Base-by-base conservation (phyloP, 2,888 invertebrate species). In the Leptogaster cylindrica region DNA sequence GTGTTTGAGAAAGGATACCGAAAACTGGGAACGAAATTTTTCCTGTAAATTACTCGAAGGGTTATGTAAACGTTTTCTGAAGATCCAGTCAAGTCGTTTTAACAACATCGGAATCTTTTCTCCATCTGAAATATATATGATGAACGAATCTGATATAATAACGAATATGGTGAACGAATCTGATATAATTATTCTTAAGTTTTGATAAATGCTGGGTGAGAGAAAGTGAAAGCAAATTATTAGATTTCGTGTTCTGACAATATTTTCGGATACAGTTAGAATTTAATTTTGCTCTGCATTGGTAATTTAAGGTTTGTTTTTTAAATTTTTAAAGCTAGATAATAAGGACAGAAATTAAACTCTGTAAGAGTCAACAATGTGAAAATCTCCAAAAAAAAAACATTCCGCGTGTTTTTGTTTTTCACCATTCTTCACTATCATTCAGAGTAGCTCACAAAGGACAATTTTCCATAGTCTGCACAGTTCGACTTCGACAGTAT, bases 401-500 rank as follows among this genome's bases (percentile, higher is more conserved):
- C n/a, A n/a, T n/a, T n/a, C n/a, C n/a, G n/a, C n/a, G n/a, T 27
- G 27, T 50, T 50, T 50, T 25, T n/a, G n/a, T n/a, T n/a, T n/a
- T n/a, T n/a, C n/a, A n/a, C n/a, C n/a, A n/a, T 50, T 27, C 27
- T 50, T 25, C n/a, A 8, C 27, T 27, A 50, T 50, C 50, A 50
- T 50, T 50, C 50, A 50, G 27, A 20, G 14, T 25, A 50, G n/a
- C n/a, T 27, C 28, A 50, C 50, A 50, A 50, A 50, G 28, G 50
- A 50, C 50, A 50, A 50, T 50, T 50, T 50, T 50, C 50, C 50
- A 50, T 16, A 16, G 23, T 50, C 50, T 50, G 50, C 50, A 50
- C 50, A 27, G 50, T 50, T 50, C 55, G 55, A 55, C 55, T 50
- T 50, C 55, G 55, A 55, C 55, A 36, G 33, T 55, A 55, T 55